Base-by-base conservation (phyloP, 2,888 invertebrate species). In the Sphinx pinastri region DNA sequence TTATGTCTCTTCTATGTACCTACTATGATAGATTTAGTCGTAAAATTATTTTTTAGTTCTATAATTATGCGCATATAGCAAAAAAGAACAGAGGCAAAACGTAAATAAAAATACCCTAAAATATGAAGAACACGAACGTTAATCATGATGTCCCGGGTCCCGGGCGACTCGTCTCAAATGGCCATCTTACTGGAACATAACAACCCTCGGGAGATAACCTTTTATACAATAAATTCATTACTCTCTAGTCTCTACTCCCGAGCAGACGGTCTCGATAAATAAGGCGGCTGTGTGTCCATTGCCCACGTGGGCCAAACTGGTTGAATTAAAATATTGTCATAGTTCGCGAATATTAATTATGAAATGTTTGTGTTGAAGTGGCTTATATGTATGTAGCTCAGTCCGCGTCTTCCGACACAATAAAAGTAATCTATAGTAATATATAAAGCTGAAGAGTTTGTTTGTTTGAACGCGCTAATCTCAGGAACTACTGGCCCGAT, bases 221-320 rank as follows among this genome's bases (percentile, higher is more conserved):
- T 83, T 83, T 81, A 73, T 76, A 81, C 83, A 81, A 88, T 90
- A 89, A 89, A 91, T 90, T 88, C 82, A 91, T 90, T 89, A 85
- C 63, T 73, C 72, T 76, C 77, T 79, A 84, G 79, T 80, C 81
- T 76, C 77, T 79, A 84, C 79, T 80, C 81, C 71, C 19, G 31
- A 14, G 49, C 67, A 58, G 70, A 38, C 67, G 51, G 11, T 31
- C 31, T 16, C 57, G 45, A 70, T 67, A 70, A 49, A 67, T 69
- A 66, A 54, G 38, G 66, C 58, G 16, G 8, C 10, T 12, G 25
- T 19, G 63, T 49, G 47, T 57, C 57, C 57, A 49, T 67, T 57
- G 67, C 45, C 19, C 54, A 16, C 19, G 31, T 54, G 54, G 45
- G 52, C 38, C 38, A 25, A 31, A 54, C 8, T 45, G 14, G 68